phyloP scores from a whole-genome alignment of 2,113 vertebrate species.

The Syngnathus scovelli region DNA sequence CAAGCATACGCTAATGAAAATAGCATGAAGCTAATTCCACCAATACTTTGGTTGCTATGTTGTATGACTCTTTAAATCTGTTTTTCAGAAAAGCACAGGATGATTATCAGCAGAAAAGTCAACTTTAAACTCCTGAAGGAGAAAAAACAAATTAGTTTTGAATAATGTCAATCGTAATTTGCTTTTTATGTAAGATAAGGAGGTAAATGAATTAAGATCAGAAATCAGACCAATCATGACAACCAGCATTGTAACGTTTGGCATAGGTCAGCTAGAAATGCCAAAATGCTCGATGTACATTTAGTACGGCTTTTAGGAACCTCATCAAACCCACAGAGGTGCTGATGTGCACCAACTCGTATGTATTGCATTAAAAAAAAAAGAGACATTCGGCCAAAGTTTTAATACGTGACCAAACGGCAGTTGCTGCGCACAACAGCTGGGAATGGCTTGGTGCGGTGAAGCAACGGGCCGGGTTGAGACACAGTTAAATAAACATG shows the following conservation, averaged over 20 bases:
- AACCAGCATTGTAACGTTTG: neutral
- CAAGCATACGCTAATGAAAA: no score
- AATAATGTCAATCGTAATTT: no score
- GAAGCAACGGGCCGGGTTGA: neutral
- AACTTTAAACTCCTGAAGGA: no score
- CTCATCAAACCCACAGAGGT: neutral
- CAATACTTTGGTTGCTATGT: no score
- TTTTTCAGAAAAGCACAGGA: no score
- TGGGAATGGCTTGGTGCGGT: slow-evolving; percentile 2
- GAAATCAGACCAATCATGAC: no score
- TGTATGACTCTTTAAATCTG: no score
- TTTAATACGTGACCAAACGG: neutral
- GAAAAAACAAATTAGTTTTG: no score
- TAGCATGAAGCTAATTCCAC: no score
- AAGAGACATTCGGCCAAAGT: neutral
- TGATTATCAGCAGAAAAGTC: no score
- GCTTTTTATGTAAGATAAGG: neutral
- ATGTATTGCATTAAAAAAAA: neutral
- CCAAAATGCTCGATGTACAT: neutral
- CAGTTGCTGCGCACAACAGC: neutral
- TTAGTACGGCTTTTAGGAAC: neutral
- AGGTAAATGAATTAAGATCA: neutral
- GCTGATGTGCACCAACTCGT: neutral
- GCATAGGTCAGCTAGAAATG: neutral
- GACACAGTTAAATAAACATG: slow-evolving; percentile 3